Percentiles rank a stretch among this genome's conserved stretches.
phyloP scores from a whole-genome alignment of 1,140 invertebrate genomes.

The Geopemphigus sp. region DNA sequence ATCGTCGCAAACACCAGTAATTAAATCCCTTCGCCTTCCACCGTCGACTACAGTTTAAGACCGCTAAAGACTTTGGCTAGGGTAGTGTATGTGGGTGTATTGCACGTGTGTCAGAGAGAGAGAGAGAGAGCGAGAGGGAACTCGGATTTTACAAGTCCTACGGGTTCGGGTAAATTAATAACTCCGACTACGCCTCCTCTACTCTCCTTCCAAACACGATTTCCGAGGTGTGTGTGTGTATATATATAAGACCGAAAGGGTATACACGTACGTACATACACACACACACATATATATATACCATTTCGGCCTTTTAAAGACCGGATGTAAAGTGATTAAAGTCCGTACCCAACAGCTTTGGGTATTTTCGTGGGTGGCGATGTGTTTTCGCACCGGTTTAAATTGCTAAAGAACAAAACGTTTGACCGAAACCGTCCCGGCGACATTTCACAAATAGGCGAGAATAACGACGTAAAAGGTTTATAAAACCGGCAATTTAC shows the following conservation, averaged over 20 bases:
- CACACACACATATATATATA: too few relatives aligned
- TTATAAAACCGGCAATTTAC: neutral
- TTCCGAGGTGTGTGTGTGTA: neutral
- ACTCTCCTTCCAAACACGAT: neutral
- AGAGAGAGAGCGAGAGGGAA: neutral
- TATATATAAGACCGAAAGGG: too few relatives aligned
- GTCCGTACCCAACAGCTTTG: neutral
- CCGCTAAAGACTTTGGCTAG: slow-evolving; percentile 37
- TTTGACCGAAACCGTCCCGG: neutral
- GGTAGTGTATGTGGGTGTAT: neutral
- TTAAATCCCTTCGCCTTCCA: slow-evolving; percentile 34
- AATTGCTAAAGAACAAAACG: slow-evolving; percentile 20
- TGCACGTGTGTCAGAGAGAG: too few relatives aligned
- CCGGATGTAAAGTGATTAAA: slow-evolving; percentile 34
- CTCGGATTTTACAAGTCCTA: slow-evolving; percentile 33
- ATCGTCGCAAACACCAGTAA: slow-evolving; percentile 45
- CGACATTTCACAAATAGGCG: neutral
- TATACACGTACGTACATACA: too few relatives aligned
- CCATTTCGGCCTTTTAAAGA: slow-evolving; percentile 8
- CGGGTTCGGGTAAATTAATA: slow-evolving; percentile 43
- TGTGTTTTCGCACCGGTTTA: slow-evolving; percentile 20
- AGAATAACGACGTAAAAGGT: slow-evolving; percentile 1
- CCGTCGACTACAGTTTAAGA: slow-evolving; percentile 18
- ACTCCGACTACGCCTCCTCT: slow-evolving; percentile 16
- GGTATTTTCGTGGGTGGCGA: neutral